These are phyloP conservation scores for Nyctalus aviator DNA, from an alignment of 2,797 vertebrate species.

Conservation along the genomic window DNA sequence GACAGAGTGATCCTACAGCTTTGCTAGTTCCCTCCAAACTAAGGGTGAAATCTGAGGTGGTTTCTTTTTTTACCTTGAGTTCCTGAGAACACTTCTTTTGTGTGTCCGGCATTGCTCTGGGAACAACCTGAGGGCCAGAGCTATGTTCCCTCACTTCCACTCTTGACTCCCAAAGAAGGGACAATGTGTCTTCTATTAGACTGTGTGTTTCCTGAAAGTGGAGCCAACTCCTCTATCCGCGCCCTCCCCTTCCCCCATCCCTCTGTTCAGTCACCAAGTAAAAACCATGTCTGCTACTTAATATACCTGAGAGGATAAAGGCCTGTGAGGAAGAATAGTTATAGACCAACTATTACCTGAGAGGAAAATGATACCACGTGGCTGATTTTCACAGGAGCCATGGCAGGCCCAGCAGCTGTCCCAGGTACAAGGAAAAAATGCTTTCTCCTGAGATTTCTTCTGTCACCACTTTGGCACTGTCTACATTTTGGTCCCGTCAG, in stretches of 20 bases:
- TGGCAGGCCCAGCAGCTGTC: slow-evolving; percentile 54
- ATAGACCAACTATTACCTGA: slow-evolving; percentile 83
- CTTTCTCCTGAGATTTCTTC: slow-evolving; percentile 46
- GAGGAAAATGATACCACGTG: slow-evolving; percentile 89
- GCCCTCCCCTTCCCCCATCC: neutral
- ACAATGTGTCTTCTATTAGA: neutral
- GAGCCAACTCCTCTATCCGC: neutral
- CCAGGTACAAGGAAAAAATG: neutral
- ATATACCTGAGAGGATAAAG: slow-evolving; percentile 88
- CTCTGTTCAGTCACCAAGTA: slow-evolving; percentile 1
- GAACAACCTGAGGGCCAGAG: neutral
- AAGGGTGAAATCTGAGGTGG: neutral
- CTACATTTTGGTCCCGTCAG: neutral
- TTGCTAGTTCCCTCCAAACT: neutral
- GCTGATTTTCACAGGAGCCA: slow-evolving; percentile 89
- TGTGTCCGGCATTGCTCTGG: neutral
- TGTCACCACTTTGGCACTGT: neutral
- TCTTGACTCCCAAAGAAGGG: neutral
- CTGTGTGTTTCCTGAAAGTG: neutral
- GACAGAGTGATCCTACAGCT: neutral
- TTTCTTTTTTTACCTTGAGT: slow-evolving; percentile 32
- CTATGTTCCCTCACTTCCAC: neutral
- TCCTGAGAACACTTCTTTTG: neutral
- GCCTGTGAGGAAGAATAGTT: no score
- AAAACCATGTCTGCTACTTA: neutral